Percentiles rank a stretch among this genome's conserved stretches.
Conservation (phyloP, 2,113 vertebrate genomes). For the Mesoclemmys tuberculata region DNA sequence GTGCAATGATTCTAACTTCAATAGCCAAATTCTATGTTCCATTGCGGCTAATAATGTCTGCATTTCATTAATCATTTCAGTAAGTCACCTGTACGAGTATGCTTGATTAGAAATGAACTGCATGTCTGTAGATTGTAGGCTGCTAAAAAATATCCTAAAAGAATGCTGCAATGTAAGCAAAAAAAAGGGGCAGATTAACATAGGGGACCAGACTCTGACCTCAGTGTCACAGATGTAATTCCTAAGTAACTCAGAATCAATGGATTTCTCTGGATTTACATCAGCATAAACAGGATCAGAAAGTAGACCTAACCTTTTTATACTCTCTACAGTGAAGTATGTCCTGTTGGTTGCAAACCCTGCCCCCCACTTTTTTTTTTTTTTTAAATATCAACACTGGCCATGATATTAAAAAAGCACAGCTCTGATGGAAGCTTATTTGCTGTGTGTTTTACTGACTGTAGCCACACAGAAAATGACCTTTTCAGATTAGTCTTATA, state of each 20-base stretch:
- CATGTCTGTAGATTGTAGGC: not conserved
- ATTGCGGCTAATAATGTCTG: conserved; percentile 28
- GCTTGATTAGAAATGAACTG: conserved; percentile 25
- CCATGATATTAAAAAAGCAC: not conserved
- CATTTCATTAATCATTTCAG: conserved; percentile 56
- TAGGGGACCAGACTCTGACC: not conserved
- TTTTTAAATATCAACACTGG: not conserved
- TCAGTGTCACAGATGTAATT: not conserved
- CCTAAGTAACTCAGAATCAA: not conserved
- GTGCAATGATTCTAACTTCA: not conserved
- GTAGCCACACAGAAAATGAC: not conserved
- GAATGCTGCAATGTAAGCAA: not conserved
- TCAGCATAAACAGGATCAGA: not conserved
- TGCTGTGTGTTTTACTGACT: not conserved
- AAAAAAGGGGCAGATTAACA: not conserved
- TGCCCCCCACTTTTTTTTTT: not conserved
- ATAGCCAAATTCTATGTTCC: conserved; percentile 27
- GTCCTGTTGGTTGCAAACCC: not conserved
- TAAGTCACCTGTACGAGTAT: not conserved
- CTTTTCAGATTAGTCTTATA: not conserved
- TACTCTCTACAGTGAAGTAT: not conserved
- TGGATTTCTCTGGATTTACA: conserved; percentile 15
- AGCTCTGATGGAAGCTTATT: not conserved
- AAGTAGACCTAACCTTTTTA: not conserved
- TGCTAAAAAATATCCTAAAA: conserved; percentile 3